These are phyloP conservation scores for Tenthredo livida DNA, from an alignment of 2,888 invertebrate species.

Conservation along the genomic window DNA sequence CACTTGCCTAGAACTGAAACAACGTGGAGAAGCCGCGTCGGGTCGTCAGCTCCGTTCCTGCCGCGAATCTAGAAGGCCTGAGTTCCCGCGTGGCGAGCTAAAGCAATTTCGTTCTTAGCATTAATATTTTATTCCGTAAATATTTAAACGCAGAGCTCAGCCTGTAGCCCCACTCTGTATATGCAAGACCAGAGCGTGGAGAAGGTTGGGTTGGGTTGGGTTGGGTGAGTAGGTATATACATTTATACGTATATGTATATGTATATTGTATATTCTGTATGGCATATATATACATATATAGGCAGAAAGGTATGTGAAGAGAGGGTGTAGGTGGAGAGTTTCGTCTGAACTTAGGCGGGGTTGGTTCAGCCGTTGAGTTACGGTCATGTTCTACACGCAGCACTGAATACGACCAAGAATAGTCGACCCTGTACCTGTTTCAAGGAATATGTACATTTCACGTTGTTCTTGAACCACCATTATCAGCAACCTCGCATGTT, in stretches of 20 bases:
- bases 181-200: slow-evolving; percentile 8
- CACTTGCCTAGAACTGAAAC: neutral
- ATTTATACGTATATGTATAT: slow-evolving; percentile 4
- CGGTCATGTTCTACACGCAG: slow-evolving; percentile 33
- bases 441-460: neutral
- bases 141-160: slow-evolving; percentile 55
- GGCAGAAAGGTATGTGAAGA: neutral
- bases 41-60: slow-evolving; percentile 7
- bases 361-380: slow-evolving; percentile 20
- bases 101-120: slow-evolving; percentile 58
- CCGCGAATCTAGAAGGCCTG: neutral
- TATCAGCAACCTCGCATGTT: neutral
- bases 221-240: neutral
- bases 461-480: neutral
- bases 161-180: slow-evolving; percentile 6
- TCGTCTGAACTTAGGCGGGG: slow-evolving; percentile 2
- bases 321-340: neutral
- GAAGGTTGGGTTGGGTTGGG: neutral
- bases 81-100: slow-evolving; percentile 43
- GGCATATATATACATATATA: neutral
- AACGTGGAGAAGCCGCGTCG: neutral
- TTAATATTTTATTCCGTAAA: slow-evolving; percentile 61
- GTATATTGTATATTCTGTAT: neutral
- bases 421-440: neutral
- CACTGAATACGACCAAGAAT: slow-evolving; percentile 5